phyloP scores from a whole-genome alignment of 2,797 vertebrate species.

The Danionella dracula region DNA sequence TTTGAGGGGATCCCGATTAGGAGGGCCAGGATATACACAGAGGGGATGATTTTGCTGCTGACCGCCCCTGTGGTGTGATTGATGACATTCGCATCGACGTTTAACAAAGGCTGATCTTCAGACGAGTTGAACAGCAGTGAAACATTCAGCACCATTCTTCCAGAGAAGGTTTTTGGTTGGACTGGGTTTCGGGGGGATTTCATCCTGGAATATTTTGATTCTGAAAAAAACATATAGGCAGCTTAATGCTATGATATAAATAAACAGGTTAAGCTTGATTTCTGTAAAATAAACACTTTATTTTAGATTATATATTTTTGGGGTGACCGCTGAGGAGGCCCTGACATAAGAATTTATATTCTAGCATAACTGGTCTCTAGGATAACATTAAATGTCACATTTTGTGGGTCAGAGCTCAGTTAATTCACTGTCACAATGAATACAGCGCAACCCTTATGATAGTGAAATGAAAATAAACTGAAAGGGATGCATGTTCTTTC shows the following conservation, averaged over 20 bases:
- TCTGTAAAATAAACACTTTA: too few relatives aligned
- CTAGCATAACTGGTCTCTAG: not conserved
- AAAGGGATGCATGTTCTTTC: too few relatives aligned
- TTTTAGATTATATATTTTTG: too few relatives aligned
- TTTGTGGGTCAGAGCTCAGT: too few relatives aligned
- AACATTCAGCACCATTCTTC: not conserved
- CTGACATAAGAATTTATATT: not conserved
- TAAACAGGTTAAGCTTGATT: too few relatives aligned
- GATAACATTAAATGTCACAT: too few relatives aligned
- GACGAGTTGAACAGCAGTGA: not conserved
- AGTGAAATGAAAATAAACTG: too few relatives aligned
- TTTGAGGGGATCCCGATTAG: conserved; percentile 82
- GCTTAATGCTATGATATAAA: not conserved
- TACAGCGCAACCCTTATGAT: too few relatives aligned
- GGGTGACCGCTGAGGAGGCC: too few relatives aligned
- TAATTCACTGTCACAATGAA: too few relatives aligned
- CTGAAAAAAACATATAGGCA: not conserved
- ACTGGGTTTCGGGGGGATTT: not conserved
- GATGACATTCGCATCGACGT: conserved; percentile 46
- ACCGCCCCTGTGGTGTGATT: conserved; percentile 69
- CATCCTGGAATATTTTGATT: conserved; percentile 13
- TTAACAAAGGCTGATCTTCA: conserved; percentile 19
- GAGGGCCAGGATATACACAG: conserved; percentile 71
- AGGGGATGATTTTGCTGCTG: conserved; percentile 78
- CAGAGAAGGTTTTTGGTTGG: conserved; percentile 31